These are phyloP conservation scores for Podiceps cristatus DNA, from an alignment of 2,113 vertebrate species.

Conservation along the genomic window DNA sequence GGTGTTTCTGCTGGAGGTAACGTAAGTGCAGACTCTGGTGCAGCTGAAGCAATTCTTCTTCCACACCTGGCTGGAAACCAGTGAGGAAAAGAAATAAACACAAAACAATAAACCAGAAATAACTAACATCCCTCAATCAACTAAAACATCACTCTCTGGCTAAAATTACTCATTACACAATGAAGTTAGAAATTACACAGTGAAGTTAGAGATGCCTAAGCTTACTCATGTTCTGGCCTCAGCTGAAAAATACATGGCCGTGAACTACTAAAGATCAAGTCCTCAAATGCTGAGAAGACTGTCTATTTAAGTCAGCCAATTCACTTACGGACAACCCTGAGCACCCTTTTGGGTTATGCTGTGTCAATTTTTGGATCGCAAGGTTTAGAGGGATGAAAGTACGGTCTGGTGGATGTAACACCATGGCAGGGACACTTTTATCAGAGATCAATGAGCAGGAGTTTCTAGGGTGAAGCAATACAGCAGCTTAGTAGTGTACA, in stretches of 20 bases:
- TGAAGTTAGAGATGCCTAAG: neutral
- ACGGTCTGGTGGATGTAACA: neutral
- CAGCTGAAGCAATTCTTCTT: neutral
- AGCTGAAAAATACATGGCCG: neutral
- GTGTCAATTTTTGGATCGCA: neutral
- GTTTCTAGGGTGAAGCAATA: neutral
- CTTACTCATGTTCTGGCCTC: neutral
- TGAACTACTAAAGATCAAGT: neutral
- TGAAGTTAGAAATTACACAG: neutral
- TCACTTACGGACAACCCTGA: neutral
- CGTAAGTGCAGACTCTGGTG: neutral
- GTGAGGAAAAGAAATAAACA: neutral
- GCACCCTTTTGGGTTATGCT: neutral
- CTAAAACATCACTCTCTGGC: neutral
- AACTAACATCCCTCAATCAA: neutral
- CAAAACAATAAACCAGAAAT: neutral
- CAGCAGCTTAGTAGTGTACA: neutral
- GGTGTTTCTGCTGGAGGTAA: neutral
- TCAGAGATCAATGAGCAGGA: neutral
- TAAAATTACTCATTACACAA: neutral
- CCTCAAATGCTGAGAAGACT: neutral
- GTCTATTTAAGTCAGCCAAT: neutral
- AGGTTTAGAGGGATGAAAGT: neutral
- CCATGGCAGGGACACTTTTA: neutral
- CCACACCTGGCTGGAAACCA: neutral